These are phyloP conservation scores for Coracopsis vasa DNA, from an alignment of 2,113 vertebrate species.

Conservation along the genomic window DNA sequence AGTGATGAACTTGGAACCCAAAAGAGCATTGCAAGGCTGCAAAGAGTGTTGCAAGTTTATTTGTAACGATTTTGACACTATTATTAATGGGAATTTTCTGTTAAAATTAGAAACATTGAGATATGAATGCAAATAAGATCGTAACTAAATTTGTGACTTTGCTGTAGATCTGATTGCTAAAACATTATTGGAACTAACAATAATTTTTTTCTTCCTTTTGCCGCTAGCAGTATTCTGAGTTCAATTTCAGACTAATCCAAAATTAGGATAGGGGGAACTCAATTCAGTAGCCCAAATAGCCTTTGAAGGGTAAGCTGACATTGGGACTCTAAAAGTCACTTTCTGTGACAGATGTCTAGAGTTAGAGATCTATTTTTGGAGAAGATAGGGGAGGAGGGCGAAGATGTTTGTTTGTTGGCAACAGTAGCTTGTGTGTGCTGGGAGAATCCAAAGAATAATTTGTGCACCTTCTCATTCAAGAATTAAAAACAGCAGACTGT, in stretches of 20 bases:
- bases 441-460: neutral
- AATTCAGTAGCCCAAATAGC: neutral
- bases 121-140: neutral
- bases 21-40: neutral
- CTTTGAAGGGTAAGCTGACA: neutral
- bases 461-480: neutral
- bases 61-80: neutral
- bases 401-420: neutral
- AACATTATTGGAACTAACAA: neutral
- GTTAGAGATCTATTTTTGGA: neutral
- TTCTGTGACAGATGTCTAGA: neutral
- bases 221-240: neutral
- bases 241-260: neutral
- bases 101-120: neutral
- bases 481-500: neutral
- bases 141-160: neutral
- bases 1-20: neutral
- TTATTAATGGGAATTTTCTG: neutral
- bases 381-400: neutral
- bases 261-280: neutral
- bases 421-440: neutral
- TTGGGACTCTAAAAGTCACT: neutral
- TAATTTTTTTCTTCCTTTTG: neutral
- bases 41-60: neutral
- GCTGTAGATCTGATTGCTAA: neutral